These are phyloP conservation scores for Phanerotoma sp. DNA, from an alignment of 2,888 invertebrate species.

Conservation along the genomic window DNA sequence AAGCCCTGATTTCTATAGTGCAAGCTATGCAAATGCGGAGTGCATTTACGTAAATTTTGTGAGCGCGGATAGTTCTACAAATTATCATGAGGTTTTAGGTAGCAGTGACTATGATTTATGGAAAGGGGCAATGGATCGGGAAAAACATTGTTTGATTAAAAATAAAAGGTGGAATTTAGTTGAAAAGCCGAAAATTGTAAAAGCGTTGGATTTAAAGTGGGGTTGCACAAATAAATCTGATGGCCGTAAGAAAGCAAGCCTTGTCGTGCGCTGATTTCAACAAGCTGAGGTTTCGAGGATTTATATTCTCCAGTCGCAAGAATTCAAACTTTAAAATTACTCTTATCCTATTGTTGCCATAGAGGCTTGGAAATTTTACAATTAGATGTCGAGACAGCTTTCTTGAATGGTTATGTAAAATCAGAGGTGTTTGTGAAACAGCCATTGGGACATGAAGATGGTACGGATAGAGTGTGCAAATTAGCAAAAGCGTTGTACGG, in stretches of 20 bases:
- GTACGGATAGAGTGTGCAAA: constrained; percentile 22
- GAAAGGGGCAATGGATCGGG: neutral
- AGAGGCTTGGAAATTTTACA: constrained; percentile 20
- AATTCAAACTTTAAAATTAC: constrained; percentile 16
- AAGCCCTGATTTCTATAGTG: neutral
- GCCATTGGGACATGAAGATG: constrained; percentile 26
- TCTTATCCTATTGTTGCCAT: constrained; percentile 4
- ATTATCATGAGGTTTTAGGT: constrained; percentile 42
- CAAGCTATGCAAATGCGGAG: neutral
- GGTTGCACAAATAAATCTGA: constrained; percentile 28
- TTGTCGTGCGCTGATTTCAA: constrained; percentile 26
- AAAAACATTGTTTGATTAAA: neutral
- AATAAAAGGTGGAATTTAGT: constrained; percentile 24
- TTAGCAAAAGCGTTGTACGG: constrained; percentile 34
- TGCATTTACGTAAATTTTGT: constrained; percentile 39
- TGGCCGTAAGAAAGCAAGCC: constrained; percentile 28
- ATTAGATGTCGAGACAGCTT: constrained; percentile 31
- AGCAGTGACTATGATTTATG: constrained; percentile 10
- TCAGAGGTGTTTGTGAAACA: constrained; percentile 27
- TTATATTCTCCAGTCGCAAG: constrained; percentile 18
- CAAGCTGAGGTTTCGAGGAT: constrained; percentile 8
- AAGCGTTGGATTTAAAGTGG: constrained; percentile 30
- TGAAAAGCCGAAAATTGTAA: constrained; percentile 18
- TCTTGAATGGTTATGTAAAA: constrained; percentile 25
- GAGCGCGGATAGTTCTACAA: constrained; percentile 38